phyloP scores from a whole-genome alignment of 2,113 vertebrate genomes.

The Charadrius vociferus region DNA sequence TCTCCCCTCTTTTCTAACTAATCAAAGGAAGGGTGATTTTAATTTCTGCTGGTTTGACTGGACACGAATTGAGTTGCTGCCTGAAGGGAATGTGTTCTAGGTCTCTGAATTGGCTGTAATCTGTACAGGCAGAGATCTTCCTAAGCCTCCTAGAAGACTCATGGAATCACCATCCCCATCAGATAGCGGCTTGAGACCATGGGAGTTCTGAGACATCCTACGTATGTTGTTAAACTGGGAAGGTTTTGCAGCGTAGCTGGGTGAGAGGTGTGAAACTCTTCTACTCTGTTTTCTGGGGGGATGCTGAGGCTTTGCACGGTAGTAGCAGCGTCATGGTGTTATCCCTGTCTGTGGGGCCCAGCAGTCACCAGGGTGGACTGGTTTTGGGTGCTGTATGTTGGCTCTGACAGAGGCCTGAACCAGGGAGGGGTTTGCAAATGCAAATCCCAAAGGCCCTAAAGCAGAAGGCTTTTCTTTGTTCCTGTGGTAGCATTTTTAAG shows the following conservation, averaged over 20 bases:
- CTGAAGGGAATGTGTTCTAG: background rate
- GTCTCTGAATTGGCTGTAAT: background rate
- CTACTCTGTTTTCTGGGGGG: background rate
- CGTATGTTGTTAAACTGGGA: background rate
- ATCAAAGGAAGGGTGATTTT: background rate
- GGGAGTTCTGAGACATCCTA: background rate
- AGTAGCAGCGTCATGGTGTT: background rate
- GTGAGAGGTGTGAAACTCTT: background rate
- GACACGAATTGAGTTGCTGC: background rate
- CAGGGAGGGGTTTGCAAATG: background rate
- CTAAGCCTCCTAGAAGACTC: background rate
- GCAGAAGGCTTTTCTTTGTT: background rate
- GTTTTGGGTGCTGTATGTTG: background rate
- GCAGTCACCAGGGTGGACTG: accelerated
- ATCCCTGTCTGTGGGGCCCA: background rate
- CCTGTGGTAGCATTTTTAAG: background rate
- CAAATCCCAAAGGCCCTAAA: background rate
- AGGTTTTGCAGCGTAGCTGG: background rate
- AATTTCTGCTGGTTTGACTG: background rate
- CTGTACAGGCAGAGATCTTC: background rate
- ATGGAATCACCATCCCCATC: background rate
- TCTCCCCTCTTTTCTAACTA: background rate
- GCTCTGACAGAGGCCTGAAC: background rate
- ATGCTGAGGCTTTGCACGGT: background rate
- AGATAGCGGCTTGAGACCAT: background rate